These are phyloP conservation scores for Vulpes lagopus DNA, from an alignment of 2,113 vertebrate species.

Conservation along the genomic window DNA sequence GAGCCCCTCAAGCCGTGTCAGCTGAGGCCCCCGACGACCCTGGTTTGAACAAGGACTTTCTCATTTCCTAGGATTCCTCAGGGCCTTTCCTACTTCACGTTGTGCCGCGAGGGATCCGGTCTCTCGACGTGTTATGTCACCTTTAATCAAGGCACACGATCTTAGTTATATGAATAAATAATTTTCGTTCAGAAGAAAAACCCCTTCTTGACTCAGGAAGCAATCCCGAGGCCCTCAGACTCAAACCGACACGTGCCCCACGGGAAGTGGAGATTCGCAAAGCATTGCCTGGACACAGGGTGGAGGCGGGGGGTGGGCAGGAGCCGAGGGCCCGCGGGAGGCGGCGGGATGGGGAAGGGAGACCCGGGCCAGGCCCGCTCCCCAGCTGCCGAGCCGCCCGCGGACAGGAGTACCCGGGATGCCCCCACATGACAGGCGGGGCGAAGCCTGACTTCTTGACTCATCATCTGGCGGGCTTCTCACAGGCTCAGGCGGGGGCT, in stretches of 20 bases:
- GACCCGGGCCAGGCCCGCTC: not conserved
- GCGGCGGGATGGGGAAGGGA: not conserved
- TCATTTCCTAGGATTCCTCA: not conserved
- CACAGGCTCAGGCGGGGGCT: not conserved
- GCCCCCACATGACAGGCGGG: not conserved
- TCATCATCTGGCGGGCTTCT: not conserved
- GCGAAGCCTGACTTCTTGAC: not conserved
- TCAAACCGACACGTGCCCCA: not conserved
- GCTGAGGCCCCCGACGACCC: not conserved
- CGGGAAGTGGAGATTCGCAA: not conserved
- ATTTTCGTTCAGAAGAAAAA: constrained; percentile 40
- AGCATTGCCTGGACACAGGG: not conserved
- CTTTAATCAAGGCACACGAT: not conserved
- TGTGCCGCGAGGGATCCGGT: not conserved
- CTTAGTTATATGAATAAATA: constrained; percentile 43
- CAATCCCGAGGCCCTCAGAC: not conserved
- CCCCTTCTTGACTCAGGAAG: constrained; percentile 25
- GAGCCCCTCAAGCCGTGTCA: not conserved
- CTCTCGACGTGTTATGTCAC: not conserved
- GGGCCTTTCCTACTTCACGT: not conserved
- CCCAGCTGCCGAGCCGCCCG: not conserved
- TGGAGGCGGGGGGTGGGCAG: not conserved
- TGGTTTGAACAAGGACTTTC: constrained; percentile 6
- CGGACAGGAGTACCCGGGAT: not conserved
- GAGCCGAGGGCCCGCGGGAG: not conserved